These are phyloP conservation scores for Scaptomyza hsui DNA, from an alignment of 1,140 invertebrate genomes.

Conservation along the genomic window DNA sequence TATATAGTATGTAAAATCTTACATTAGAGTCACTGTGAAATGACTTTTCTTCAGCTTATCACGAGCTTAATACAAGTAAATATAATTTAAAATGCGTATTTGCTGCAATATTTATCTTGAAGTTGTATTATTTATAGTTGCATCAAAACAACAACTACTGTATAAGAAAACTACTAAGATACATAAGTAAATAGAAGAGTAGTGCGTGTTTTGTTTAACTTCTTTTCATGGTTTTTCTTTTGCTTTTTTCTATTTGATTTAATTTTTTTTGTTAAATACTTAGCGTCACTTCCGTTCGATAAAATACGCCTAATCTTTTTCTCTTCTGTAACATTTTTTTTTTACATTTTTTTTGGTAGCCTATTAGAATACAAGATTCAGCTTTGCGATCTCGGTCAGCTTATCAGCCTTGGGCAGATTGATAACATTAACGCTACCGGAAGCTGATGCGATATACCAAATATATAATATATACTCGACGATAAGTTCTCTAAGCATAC, in stretches of 20 bases:
- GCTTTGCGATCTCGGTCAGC: conserved; percentile 11
- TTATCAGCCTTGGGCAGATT: conserved; percentile 35
- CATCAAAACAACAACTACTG: conserved; percentile 25
- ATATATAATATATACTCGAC: background rate
- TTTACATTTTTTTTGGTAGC: too few relatives aligned
- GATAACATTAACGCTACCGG: conserved; percentile 18
- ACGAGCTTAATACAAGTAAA: conserved; percentile 17
- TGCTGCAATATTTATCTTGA: conserved; percentile 37
- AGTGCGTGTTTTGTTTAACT: conserved; percentile 12
- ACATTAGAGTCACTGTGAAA: conserved; percentile 1
- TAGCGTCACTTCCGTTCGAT: conserved; percentile 36
- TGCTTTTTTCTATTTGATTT: conserved; percentile 4
- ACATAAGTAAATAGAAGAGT: conserved; percentile 4
- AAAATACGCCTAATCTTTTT: conserved; percentile 3
- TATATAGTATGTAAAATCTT: background rate
- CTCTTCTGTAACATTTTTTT: conserved; percentile 25
- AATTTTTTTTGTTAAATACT: background rate
- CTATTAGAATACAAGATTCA: conserved; percentile 11
- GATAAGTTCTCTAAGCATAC: too few relatives aligned
- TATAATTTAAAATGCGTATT: conserved; percentile 51
- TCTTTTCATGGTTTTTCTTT: conserved; percentile 20
- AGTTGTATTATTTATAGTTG: conserved; percentile 37
- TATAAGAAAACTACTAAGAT: background rate
- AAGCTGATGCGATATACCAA: conserved; percentile 22
- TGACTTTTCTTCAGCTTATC: conserved; percentile 14